Evolutionary conservation across 2,888 invertebrate species (phyloP).

Genomic region (Thyatira batis): DNA sequence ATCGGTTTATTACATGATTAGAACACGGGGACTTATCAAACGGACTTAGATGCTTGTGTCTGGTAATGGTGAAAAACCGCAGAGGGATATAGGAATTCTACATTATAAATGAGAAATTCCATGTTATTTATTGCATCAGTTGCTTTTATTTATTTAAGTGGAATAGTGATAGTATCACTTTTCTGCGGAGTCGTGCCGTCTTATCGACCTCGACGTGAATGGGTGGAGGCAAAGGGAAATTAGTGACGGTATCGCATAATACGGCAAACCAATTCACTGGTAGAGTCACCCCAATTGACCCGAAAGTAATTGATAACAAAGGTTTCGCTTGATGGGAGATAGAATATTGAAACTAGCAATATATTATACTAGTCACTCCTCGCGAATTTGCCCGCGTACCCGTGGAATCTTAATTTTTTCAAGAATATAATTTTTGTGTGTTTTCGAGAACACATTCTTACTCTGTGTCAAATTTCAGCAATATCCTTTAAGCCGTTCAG

Average conservation of each 20-base stretch:
- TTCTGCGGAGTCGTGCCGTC: neutral
- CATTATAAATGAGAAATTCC: constrained; percentile 5
- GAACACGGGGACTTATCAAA: constrained; percentile 5
- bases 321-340: neutral
- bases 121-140: neutral
- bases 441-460: too few species aligned
- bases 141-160: constrained; percentile 1
- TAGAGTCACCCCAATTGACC: neutral
- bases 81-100: neutral
- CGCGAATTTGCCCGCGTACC: too few species aligned
- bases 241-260: neutral
- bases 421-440: too few species aligned
- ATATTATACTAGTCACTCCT: too few species aligned
- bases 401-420: too few species aligned
- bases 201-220: neutral
- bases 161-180: neutral
- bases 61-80: constrained; percentile 4
- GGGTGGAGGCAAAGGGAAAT: neutral
- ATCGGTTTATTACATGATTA: constrained; percentile 7
- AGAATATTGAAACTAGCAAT: too few species aligned
- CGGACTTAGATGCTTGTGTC: neutral
- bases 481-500: too few species aligned
- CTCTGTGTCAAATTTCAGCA: too few species aligned
- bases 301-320: neutral
- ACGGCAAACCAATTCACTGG: neutral